These are phyloP conservation scores for Nyctereutes procyonoides DNA, from an alignment of 2,113 vertebrate species.

Conservation along the genomic window DNA sequence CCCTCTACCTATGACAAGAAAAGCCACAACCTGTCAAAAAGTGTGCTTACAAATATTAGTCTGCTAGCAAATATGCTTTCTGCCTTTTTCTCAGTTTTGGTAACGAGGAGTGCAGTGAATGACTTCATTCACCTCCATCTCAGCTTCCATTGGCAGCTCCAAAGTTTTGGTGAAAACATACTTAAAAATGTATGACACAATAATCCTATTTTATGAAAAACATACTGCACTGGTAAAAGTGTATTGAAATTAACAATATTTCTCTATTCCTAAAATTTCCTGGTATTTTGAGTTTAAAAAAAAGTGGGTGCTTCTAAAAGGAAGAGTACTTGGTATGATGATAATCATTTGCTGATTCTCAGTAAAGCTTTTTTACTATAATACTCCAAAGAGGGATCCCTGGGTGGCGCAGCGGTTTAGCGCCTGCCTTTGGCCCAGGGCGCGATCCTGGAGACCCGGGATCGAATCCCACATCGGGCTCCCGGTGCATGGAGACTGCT, in stretches of 20 bases:
- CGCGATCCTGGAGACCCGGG: no score
- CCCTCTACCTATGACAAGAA: no score
- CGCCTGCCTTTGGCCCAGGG: no score
- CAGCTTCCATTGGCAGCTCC: not conserved
- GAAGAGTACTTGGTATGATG: not conserved
- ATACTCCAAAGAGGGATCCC: no score
- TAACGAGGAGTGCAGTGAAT: not conserved
- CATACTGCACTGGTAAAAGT: not conserved
- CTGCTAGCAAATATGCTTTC: fast-evolving
- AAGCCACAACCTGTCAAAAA: no score
- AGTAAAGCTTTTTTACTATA: not conserved
- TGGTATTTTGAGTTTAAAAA: not conserved
- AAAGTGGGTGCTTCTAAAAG: not conserved
- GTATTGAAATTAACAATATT: not conserved
- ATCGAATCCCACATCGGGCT: no score
- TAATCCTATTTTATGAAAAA: not conserved
- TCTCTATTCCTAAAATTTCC: not conserved
- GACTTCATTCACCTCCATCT: not conserved
- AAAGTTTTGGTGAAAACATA: not conserved
- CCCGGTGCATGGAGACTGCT: no score
- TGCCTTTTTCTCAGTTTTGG: not conserved
- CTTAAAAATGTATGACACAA: not conserved
- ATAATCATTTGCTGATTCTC: not conserved
- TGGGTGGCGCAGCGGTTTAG: no score
- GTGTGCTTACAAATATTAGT: no score